phyloP scores from a whole-genome alignment of 2,797 vertebrate genomes.

The Acipenser transmontanus region DNA sequence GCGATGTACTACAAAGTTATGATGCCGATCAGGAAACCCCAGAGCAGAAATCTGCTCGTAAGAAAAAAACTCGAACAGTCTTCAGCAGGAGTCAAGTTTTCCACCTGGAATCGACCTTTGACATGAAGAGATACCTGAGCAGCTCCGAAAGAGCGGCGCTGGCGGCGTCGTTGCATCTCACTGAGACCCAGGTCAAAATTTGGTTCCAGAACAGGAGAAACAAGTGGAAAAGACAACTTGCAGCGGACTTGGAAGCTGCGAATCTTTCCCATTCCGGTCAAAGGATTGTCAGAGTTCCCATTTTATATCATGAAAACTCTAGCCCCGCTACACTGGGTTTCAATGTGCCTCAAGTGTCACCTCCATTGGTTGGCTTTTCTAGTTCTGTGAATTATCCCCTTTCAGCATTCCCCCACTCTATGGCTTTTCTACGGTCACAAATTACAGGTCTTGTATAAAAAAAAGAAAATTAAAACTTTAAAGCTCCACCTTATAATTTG shows the following conservation, averaged over 20 bases:
- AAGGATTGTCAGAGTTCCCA: conserved; percentile 81
- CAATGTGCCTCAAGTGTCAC: conserved; percentile 59
- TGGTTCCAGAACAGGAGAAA: conserved; percentile 85
- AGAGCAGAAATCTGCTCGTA: conserved; percentile 48
- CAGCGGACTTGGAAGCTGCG: conserved; percentile 72
- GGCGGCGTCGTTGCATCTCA: conserved; percentile 66
- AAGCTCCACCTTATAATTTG: too few species aligned
- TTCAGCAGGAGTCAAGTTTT: conserved; percentile 87
- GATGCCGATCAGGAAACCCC: conserved; percentile 39
- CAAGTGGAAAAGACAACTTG: conserved; percentile 84
- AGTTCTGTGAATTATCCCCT: conserved; percentile 69
- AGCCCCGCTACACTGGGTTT: conserved; percentile 61
- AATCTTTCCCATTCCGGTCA: conserved; percentile 67
- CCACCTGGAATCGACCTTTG: conserved; percentile 88
- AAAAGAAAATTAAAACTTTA: not conserved
- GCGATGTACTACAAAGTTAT: conserved; percentile 34
- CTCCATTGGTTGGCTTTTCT: conserved; percentile 52
- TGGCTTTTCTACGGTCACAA: conserved; percentile 76
- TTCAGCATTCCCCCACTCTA: conserved; percentile 75
- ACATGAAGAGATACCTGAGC: conserved; percentile 78
- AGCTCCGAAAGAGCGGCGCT: conserved; percentile 69
- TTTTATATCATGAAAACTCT: conserved; percentile 81
- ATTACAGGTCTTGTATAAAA: conserved; percentile 83
- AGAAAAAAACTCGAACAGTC: conserved; percentile 83
- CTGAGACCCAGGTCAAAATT: conserved; percentile 83